Evolutionary conservation across 2,797 vertebrate species (phyloP).

Genomic region (Apogon talboti): DNA sequence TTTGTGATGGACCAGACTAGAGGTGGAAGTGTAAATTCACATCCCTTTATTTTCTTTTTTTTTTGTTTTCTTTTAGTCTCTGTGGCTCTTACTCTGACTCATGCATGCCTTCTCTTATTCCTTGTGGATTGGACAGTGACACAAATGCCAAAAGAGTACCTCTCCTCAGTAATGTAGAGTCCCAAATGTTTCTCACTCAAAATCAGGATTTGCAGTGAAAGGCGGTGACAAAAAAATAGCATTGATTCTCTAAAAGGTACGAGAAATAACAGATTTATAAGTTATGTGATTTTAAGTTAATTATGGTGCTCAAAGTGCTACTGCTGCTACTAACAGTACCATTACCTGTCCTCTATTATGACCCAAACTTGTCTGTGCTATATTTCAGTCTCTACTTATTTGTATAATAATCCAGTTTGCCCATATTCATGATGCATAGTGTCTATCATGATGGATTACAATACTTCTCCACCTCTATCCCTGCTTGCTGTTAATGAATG

Average conservation of each 20-base stretch:
- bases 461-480: conserved; percentile 21
- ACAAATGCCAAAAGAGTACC: conserved; percentile 47
- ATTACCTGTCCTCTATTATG: conserved; percentile 33
- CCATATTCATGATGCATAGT: conserved; percentile 33
- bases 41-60: conserved; percentile 25
- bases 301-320: conserved; percentile 60
- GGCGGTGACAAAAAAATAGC: conserved; percentile 22
- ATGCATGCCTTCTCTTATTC: conserved; percentile 73
- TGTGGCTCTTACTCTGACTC: conserved; percentile 64
- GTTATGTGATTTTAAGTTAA: conserved; percentile 27
- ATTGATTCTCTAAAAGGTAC: conserved; percentile 7
- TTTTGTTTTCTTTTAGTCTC: conserved; percentile 26
- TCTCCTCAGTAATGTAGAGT: conserved; percentile 11
- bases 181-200: neutral
- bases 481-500: conserved; percentile 61
- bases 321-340: conserved; percentile 7
- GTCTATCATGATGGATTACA: conserved; percentile 49
- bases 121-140: conserved; percentile 48
- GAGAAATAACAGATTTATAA: conserved; percentile 33
- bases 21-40: conserved; percentile 59
- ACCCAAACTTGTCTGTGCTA: conserved; percentile 25
- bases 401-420: conserved; percentile 37
- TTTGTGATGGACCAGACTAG: conserved; percentile 47
- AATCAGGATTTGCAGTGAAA: conserved; percentile 23
- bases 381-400: conserved; percentile 33